A percentile compares a stretch with the other conserved stretches of the same genome.
phyloP scores from a whole-genome alignment of 2,113 vertebrate genomes.

The Pontoporia blainvillei region DNA sequence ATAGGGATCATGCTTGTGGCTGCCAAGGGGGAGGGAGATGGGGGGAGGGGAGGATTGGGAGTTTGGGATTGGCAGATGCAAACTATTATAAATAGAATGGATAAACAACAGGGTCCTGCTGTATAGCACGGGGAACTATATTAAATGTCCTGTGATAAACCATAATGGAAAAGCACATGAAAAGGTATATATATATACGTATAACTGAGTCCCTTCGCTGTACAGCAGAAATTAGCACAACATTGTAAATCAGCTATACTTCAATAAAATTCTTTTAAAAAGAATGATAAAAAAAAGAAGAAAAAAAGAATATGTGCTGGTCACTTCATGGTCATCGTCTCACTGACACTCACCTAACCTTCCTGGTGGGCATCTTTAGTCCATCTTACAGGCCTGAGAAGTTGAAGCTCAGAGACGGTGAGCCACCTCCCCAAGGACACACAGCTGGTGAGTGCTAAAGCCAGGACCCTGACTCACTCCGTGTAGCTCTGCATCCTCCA shows the following conservation, averaged over 20 bases:
- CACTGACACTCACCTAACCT: not conserved
- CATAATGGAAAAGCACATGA: not conserved
- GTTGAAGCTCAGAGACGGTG: not conserved
- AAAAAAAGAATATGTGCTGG: no score
- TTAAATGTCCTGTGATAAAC: not conserved
- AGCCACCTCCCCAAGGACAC: not conserved
- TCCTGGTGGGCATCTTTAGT: not conserved
- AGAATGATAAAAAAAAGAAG: no score
- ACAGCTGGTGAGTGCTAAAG: not conserved
- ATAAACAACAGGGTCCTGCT: not conserved
- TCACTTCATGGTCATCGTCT: fast-evolving
- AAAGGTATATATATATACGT: not conserved
- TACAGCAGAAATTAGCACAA: not conserved
- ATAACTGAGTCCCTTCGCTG: not conserved
- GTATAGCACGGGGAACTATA: not conserved
- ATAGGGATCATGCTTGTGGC: not conserved
- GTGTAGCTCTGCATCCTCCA: not conserved
- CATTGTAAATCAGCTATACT: not conserved
- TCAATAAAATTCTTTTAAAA: not conserved
- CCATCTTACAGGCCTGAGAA: not conserved
- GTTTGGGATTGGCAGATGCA: not conserved
- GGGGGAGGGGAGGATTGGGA: not conserved
- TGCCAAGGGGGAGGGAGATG: not conserved
- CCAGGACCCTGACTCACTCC: not conserved
- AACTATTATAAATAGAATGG: not conserved